Base-by-base conservation (phyloP, 2,888 invertebrate genomes). In the Ennomos quercinarius region DNA sequence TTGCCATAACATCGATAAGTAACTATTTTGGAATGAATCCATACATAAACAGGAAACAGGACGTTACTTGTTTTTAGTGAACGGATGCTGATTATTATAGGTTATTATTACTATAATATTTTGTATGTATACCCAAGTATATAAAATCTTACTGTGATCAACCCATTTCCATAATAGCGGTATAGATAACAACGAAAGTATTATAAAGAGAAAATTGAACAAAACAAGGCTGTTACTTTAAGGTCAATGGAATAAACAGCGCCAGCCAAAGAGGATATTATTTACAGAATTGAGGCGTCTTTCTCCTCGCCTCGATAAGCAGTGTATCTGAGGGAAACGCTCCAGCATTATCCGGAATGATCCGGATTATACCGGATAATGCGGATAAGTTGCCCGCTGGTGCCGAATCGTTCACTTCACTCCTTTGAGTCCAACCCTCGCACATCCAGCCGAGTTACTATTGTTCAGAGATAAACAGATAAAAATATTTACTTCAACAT, bases 301-400 rank as follows among this genome's bases (percentile, higher is more conserved):
- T 76, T 71, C 72, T 74, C 66, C 61, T 68, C 67, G 72, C 61
- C 61, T 57, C 72, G 77, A 78, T 82, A 81, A 77, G 78, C 71
- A 69, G 79, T 27, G 27, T 74, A 77, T 80, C 76, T 76, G 73
- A 72, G 72, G 76, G 75, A 76, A 78, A 76, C 77, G 80, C 75
- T 66, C 67, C 64, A 72, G 78, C 70, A 83, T 86, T 83, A 87
- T 86, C 85, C 81, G 83, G 87, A 84, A 83, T 85, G 81, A 87
- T 86, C 86, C 82, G 84, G 86, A 86, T 89, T 75, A 87, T 86
- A 84, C 84, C 82, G 84, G 86, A 86, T 89, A 74, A 87, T 86
- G 84, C 81, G 66, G 74, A 77, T 80, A 77, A 83, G 80, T 84
- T 80, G 81, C 75, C 72, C 76, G 70, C 71, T 71, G 74, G 73